A percentile compares a stretch with the other conserved stretches of the same genome.
Conservation (phyloP, 2,113 vertebrate genomes). For the Serilophus lunatus region DNA sequence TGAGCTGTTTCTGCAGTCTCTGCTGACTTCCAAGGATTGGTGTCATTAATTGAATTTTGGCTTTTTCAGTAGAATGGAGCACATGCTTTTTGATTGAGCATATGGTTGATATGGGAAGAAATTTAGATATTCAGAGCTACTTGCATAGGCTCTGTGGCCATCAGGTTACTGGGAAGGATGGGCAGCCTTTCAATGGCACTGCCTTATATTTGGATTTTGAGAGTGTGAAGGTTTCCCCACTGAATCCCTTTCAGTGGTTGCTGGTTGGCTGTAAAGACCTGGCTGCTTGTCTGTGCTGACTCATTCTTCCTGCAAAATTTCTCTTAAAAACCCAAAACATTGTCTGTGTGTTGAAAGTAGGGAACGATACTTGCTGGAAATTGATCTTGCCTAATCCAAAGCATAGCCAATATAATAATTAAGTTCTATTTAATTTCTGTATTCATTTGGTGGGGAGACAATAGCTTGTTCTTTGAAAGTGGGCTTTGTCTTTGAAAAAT, state of each 20-base stretch:
- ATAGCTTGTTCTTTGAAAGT: not conserved
- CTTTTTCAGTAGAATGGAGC: not conserved
- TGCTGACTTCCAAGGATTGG: not conserved
- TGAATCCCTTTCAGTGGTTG: fast-evolving
- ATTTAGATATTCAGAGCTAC: not conserved
- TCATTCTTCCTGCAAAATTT: not conserved
- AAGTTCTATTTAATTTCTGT: not conserved
- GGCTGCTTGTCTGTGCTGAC: not conserved
- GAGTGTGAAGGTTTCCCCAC: not conserved
- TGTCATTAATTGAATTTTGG: conserved; percentile 24
- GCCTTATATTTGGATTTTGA: not conserved
- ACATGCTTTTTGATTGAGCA: fast-evolving
- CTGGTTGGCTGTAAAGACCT: not conserved
- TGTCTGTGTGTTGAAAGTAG: not conserved
- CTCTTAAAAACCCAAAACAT: not conserved
- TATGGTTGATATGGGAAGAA: not conserved
- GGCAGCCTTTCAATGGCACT: not conserved
- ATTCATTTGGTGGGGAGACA: not conserved
- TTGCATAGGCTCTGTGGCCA: not conserved
- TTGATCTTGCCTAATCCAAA: not conserved
- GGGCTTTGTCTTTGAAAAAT: conserved; percentile 9
- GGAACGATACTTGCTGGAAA: not conserved
- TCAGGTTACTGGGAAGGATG: not conserved
- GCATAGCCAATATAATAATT: not conserved
- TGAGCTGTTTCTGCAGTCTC: not conserved